Conservation (phyloP, 2,113 vertebrate genomes). For the Synodontis membranacea region DNA sequence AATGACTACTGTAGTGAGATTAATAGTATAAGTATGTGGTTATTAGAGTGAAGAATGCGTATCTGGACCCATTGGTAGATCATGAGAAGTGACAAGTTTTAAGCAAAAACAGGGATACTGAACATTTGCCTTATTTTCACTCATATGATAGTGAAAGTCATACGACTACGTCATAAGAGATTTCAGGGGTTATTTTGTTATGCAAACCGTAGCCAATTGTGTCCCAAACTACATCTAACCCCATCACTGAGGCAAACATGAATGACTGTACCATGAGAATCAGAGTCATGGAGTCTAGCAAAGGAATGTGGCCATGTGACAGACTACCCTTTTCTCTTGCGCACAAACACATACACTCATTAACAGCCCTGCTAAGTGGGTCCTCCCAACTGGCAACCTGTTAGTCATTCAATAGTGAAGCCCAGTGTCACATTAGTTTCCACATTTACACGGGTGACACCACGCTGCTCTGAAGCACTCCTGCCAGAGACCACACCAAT, state of each 20-base stretch:
- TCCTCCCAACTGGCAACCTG: slow-evolving; percentile 58
- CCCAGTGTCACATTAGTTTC: slow-evolving; percentile 48
- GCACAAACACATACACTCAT: slow-evolving; percentile 53
- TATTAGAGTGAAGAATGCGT: not conserved
- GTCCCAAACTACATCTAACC: slow-evolving; percentile 50
- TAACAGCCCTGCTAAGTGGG: slow-evolving; percentile 55
- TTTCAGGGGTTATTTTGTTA: not conserved
- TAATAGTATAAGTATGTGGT: not conserved
- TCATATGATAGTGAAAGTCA: not conserved
- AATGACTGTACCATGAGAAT: slow-evolving; percentile 1
- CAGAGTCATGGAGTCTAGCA: slow-evolving; percentile 63
- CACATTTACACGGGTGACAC: slow-evolving; percentile 56
- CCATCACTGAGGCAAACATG: slow-evolving; percentile 47
- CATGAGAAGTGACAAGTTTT: not conserved
- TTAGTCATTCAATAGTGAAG: slow-evolving; percentile 67
- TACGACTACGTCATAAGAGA: not conserved
- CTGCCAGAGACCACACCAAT: slow-evolving; percentile 54
- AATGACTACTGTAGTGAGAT: not conserved
- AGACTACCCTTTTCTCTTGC: slow-evolving; percentile 66
- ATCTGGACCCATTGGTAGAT: not conserved
- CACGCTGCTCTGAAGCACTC: slow-evolving; percentile 28
- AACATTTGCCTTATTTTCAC: slow-evolving; percentile 21
- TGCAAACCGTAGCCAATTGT: not conserved
- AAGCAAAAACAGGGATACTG: slow-evolving; percentile 33
- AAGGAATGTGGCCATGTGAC: slow-evolving; percentile 76